phyloP scores from a whole-genome alignment of 1,140 invertebrate genomes.

The Lordiphosa stackelbergi region DNA sequence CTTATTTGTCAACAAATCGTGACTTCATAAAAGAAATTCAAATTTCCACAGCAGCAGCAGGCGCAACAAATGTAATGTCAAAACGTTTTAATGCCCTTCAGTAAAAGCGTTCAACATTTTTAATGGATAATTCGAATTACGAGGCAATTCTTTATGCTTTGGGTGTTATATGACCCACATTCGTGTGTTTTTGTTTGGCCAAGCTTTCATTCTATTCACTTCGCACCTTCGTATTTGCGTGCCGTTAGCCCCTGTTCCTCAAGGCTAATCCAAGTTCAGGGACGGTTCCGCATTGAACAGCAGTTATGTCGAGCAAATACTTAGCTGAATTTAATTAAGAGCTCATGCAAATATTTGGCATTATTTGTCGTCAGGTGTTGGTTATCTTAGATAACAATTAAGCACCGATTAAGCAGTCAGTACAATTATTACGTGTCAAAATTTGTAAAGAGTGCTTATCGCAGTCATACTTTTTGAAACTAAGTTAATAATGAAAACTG shows the following conservation, averaged over 20 bases:
- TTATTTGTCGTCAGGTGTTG: neutral
- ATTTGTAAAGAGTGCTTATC: constrained; percentile 45
- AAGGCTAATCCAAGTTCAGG: constrained; percentile 43
- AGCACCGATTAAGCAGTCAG: constrained; percentile 17
- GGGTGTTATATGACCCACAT: constrained; percentile 60
- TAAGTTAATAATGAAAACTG: constrained; percentile 32
- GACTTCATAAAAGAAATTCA: constrained; percentile 44
- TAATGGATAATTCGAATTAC: constrained; percentile 25
- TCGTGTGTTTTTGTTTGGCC: constrained; percentile 9
- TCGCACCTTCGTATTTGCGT: constrained; percentile 33
- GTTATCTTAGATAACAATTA: constrained; percentile 17
- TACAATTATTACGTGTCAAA: constrained; percentile 47
- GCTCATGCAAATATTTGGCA: constrained; percentile 4
- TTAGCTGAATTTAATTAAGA: constrained; percentile 22
- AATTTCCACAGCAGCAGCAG: constrained; percentile 21
- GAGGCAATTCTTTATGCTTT: constrained; percentile 23
- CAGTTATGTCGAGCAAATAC: neutral
- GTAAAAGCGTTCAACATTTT: constrained; percentile 12
- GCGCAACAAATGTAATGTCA: constrained; percentile 4
- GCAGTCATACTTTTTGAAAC: neutral
- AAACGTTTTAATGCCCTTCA: constrained; percentile 11
- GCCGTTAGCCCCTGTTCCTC: neutral
- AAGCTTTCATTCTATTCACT: constrained; percentile 32
- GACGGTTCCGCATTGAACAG: constrained; percentile 18
- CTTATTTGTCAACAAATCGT: constrained; percentile 62